These are phyloP conservation scores for Pipistrellus kuhlii DNA, from an alignment of 2,797 vertebrate genomes.

Conservation along the genomic window DNA sequence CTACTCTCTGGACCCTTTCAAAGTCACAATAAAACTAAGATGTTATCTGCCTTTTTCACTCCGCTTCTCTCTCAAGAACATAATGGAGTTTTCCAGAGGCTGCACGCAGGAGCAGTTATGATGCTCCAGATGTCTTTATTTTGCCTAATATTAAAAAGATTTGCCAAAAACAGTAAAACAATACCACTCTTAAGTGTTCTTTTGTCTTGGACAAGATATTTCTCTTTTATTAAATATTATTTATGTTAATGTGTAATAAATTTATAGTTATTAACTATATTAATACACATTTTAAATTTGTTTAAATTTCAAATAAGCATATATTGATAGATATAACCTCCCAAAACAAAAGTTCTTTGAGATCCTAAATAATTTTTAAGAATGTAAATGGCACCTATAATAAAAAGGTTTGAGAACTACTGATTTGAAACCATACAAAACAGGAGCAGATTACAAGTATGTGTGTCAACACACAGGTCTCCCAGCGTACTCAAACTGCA, in stretches of 20 bases:
- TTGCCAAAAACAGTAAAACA: background rate
- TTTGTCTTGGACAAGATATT: background rate
- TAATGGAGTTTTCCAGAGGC: background rate
- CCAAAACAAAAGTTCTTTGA: background rate
- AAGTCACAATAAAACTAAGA: background rate
- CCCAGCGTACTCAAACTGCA: background rate
- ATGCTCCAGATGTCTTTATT: background rate
- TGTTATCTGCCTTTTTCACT: background rate
- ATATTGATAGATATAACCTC: background rate
- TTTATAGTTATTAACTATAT: too few relatives aligned
- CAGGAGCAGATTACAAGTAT: background rate
- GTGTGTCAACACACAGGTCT: background rate
- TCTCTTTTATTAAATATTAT: background rate
- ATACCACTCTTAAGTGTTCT: background rate
- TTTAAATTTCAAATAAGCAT: conserved; percentile 43
- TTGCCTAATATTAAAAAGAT: background rate
- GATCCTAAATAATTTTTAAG: background rate
- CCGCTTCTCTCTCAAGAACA: background rate
- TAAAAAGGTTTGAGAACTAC: background rate
- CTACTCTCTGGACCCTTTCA: background rate
- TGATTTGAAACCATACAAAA: background rate
- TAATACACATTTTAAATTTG: too few relatives aligned
- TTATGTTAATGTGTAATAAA: too few relatives aligned
- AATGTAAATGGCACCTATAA: background rate
- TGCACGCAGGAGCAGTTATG: background rate